Evolutionary conservation across 2,888 invertebrate species (phyloP), one percentile per base, ranked within the genome.

Genomic region (Helicoverpa assulta): DNA sequence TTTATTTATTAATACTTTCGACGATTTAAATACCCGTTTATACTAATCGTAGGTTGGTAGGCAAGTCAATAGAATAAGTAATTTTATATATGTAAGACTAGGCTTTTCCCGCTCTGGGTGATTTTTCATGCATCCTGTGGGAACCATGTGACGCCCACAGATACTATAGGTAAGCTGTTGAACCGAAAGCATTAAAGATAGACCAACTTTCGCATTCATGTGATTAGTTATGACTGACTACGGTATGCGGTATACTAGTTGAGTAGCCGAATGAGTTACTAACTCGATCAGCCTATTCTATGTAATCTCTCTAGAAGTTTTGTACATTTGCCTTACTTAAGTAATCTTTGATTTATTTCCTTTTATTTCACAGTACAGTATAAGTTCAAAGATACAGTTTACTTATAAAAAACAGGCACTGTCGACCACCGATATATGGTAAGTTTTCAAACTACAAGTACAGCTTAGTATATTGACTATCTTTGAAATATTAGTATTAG

Each of bases 351-450:
- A 67, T 58, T 66, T 61, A 54, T 54, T 33, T 56, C 67, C 50
- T 63, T n/a, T n/a, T 59, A 74, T 73, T 65, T 58, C 47, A 62
- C 69, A 66, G 62, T 43, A 19, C 58, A 70, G 26, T 72, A 52
- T 37, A 53, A 62, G 55, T 65, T 65, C 26, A 61, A 67, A 73
- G 56, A 60, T 71, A 69, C 37, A 69, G 67, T 73, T 77, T 54
- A 70, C 64, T 64, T 70, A 68, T 65, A 75, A 77, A 82, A 82
- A 79, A 83, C 85, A 86, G 87, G 87, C 87, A 87, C 86, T 85
- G 84, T 84, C 75, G 80, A 83, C 82, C 82, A 81, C 78, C 71
- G 61, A 74, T 76, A 73, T 64, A 58, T 62, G 62, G 47, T 72
- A 56, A 68, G 50, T 69, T 71, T 78, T 81, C 69, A 62, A 74